Percentiles rank a stretch among this genome's conserved stretches.
phyloP scores from a whole-genome alignment of 1,140 invertebrate species.

The Tribolium madens region DNA sequence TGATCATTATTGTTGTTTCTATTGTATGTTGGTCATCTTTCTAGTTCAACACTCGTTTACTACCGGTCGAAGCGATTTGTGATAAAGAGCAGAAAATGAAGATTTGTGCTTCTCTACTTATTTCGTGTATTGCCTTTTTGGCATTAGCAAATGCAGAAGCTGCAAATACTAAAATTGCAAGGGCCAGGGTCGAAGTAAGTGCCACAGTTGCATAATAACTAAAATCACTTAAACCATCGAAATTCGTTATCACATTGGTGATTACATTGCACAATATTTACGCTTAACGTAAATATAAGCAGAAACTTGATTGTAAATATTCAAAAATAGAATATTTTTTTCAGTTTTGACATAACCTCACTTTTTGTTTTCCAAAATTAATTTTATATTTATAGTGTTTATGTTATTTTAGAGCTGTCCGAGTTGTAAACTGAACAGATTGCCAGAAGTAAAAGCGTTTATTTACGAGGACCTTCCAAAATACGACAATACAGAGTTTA shows the following conservation, averaged over 20 bases:
- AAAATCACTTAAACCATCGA: not conserved
- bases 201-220: not conserved
- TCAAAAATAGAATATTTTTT: not conserved
- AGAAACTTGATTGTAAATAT: too few relatives aligned
- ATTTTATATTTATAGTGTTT: not conserved
- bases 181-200: constrained; percentile 45
- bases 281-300: not conserved
- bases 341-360: not conserved
- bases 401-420: constrained; percentile 76
- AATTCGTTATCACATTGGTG: not conserved
- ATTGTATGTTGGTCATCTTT: not conserved
- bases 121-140: not conserved
- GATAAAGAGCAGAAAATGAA: not conserved
- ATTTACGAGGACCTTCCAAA: constrained; percentile 79
- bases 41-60: not conserved
- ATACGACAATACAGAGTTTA: constrained; percentile 76
- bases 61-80: not conserved
- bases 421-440: constrained; percentile 79
- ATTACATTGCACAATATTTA: not conserved
- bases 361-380: not conserved
- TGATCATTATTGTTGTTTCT: too few relatives aligned
- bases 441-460: constrained; percentile 81
- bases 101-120: not conserved
- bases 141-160: not conserved
- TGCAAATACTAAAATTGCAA: constrained; percentile 41